Evolutionary conservation across 2,888 invertebrate genomes (phyloP).

Genomic region (Urechis unicinctus): DNA sequence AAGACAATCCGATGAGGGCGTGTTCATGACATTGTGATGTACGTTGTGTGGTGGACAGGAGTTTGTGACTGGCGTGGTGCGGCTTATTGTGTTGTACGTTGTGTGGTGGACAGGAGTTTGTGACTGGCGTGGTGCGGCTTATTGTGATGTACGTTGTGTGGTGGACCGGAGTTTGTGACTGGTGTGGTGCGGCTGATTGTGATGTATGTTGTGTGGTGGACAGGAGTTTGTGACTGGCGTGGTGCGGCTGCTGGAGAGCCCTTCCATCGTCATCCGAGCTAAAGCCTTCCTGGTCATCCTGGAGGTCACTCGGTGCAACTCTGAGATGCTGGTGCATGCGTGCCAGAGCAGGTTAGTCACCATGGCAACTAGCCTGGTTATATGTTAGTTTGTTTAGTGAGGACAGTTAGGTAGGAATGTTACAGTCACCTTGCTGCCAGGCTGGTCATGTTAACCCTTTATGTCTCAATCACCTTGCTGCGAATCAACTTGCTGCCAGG

Average conservation of each 20-base stretch:
- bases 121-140: slow-evolving; percentile 38
- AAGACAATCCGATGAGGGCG: too few relatives aligned
- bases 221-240: slow-evolving; percentile 44
- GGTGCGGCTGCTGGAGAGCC: slow-evolving; percentile 44
- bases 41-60: background rate
- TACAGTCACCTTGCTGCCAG: too few relatives aligned
- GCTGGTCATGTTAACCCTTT: too few relatives aligned
- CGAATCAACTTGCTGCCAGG: slow-evolving; percentile 24
- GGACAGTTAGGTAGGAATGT: too few relatives aligned
- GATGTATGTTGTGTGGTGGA: too few relatives aligned
- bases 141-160: background rate
- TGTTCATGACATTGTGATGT: background rate
- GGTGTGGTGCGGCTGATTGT: too few relatives aligned
- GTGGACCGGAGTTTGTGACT: background rate
- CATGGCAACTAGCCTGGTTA: too few relatives aligned
- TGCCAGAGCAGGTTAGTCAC: slow-evolving; percentile 36
- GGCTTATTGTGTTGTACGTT: too few relatives aligned
- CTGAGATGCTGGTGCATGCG: slow-evolving; percentile 34
- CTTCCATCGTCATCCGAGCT: slow-evolving; percentile 45
- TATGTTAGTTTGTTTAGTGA: too few relatives aligned
- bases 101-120: too few relatives aligned
- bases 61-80: background rate
- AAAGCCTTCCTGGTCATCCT: slow-evolving; percentile 47
- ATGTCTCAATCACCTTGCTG: too few relatives aligned
- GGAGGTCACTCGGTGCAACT: slow-evolving; percentile 32